Conservation (phyloP, 1,140 invertebrate genomes). For the Drosophila fuyamai region DNA sequence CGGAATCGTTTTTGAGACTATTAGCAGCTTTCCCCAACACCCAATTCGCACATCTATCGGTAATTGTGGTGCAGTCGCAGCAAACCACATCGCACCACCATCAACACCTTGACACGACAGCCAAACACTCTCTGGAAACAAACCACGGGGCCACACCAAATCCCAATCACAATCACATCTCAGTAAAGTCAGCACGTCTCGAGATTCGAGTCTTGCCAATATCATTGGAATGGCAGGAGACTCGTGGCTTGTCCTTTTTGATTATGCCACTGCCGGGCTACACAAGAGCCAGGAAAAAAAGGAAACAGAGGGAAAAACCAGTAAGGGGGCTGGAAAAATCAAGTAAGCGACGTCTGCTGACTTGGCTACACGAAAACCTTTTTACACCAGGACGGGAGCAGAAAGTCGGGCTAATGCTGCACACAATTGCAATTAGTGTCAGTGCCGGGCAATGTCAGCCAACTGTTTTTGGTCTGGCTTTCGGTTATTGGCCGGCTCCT, state of each 20-base stretch:
- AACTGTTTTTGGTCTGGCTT: conserved; percentile 25
- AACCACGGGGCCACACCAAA: conserved; percentile 14
- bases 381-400: conserved; percentile 50
- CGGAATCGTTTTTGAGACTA: not conserved
- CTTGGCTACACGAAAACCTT: conserved; percentile 66
- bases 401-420: conserved; percentile 65
- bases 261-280: conserved; percentile 65
- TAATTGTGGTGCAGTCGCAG: conserved; percentile 9
- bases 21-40: not conserved
- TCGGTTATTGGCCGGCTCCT: conserved; percentile 45
- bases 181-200: conserved; percentile 51
- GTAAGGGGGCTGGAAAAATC: conserved; percentile 10
- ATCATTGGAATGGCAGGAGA: conserved; percentile 42
- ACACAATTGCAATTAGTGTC: conserved; percentile 82
- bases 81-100: not conserved
- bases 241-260: conserved; percentile 67
- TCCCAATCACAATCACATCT: conserved; percentile 48
- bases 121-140: conserved; percentile 24
- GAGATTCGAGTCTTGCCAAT: conserved; percentile 62
- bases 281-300: conserved; percentile 33
- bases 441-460: conserved; percentile 58
- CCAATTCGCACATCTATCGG: conserved; percentile 12
- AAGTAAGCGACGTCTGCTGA: conserved; percentile 47
- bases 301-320: conserved; percentile 44
- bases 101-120: conserved; percentile 57